phyloP scores from a whole-genome alignment of 2,888 invertebrate genomes.

The Leucoptera coffeella region DNA sequence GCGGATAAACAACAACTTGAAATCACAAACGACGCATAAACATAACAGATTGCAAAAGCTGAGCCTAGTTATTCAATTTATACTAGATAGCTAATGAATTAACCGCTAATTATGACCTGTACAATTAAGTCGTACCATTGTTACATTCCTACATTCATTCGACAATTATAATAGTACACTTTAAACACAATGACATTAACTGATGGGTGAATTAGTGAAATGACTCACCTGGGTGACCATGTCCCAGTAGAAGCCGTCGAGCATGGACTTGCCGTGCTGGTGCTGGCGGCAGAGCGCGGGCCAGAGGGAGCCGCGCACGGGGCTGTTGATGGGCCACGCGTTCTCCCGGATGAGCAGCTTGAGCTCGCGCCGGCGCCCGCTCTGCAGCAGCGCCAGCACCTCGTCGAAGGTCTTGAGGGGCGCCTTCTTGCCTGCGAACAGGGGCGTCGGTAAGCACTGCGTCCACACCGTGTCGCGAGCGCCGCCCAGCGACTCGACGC shows the following conservation, averaged over 20 bases:
- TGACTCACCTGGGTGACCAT: conserved; percentile 78
- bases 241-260: conserved; percentile 90
- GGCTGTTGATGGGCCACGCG: conserved; percentile 82
- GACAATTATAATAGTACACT: too few species aligned
- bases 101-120: too few species aligned
- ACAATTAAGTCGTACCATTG: too few species aligned
- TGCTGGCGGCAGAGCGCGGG: conserved; percentile 79
- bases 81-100: too few species aligned
- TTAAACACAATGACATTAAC: too few species aligned
- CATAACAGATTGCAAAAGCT: too few species aligned
- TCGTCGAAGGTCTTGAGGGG: conserved; percentile 74
- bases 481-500: conserved; percentile 41
- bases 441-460: conserved; percentile 52
- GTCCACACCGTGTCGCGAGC: conserved; percentile 33
- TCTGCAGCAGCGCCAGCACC: conserved; percentile 65
- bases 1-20: too few species aligned
- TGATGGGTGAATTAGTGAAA: conserved; percentile 7
- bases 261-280: conserved; percentile 73
- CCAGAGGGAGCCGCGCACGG: conserved; percentile 81
- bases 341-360: conserved; percentile 78
- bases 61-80: too few species aligned
- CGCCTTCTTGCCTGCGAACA: conserved; percentile 68
- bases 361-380: conserved; percentile 67
- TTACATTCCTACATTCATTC: too few species aligned
- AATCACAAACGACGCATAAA: too few species aligned